Conservation (phyloP, 2,888 invertebrate genomes). For the Notodonta ziczac region DNA sequence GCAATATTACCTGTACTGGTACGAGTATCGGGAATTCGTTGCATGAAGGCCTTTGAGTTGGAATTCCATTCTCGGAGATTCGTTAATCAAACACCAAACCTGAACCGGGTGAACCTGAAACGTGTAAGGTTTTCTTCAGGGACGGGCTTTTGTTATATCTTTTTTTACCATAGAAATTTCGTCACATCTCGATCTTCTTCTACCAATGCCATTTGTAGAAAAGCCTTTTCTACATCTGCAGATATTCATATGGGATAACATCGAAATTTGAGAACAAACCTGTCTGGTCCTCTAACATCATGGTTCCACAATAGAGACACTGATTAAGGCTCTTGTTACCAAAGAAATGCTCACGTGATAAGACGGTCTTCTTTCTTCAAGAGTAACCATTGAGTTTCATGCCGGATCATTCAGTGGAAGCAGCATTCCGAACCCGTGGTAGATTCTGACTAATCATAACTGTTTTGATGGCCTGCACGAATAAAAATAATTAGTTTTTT, state of each 20-base stretch:
- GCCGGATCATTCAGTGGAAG: too few relatives aligned
- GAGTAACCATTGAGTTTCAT: too few relatives aligned
- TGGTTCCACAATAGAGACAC: constrained; percentile 33
- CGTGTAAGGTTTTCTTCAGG: constrained; percentile 16
- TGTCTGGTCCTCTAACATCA: constrained; percentile 34
- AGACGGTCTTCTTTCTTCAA: too few relatives aligned
- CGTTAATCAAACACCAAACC: constrained; percentile 28
- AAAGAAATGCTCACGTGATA: too few relatives aligned
- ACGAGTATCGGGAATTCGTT: background rate
- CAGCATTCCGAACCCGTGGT: too few relatives aligned
- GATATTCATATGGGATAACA: constrained; percentile 22
- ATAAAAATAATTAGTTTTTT: too few relatives aligned
- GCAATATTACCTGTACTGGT: background rate
- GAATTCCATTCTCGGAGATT: constrained; percentile 20
- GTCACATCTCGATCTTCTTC: constrained; percentile 30
- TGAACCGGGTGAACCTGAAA: constrained; percentile 19
- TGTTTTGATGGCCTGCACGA: too few relatives aligned
- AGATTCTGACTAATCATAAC: too few relatives aligned
- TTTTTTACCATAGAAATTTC: constrained; percentile 34
- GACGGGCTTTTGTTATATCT: constrained; percentile 6
- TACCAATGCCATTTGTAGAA: constrained; percentile 35
- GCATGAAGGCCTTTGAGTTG: constrained; percentile 11
- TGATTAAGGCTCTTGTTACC: constrained; percentile 33
- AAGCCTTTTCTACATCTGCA: constrained; percentile 41
- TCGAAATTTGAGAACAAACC: constrained; percentile 33